phyloP scores from a whole-genome alignment of 2,888 invertebrate species.

The Scaptomyza cyrtandrae region DNA sequence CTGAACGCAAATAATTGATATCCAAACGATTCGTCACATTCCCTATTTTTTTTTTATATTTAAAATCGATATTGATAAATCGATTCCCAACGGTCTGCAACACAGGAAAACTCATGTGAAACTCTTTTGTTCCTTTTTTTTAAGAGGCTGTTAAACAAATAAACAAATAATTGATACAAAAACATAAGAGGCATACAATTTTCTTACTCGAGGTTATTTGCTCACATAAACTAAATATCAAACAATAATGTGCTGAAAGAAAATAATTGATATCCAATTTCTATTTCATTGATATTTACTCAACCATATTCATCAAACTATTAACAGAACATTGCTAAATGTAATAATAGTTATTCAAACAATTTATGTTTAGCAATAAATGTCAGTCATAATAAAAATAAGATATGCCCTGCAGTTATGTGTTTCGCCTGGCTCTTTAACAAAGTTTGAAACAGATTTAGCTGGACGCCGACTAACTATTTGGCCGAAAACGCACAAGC shows the following conservation, averaged over 20 bases:
- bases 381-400: background rate
- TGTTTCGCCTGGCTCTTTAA: conserved; percentile 1
- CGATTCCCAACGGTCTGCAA: too few relatives aligned
- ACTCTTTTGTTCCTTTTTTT: too few relatives aligned
- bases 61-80: too few relatives aligned
- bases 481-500: conserved; percentile 26
- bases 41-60: too few relatives aligned
- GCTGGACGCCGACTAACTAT: conserved; percentile 44
- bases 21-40: too few relatives aligned
- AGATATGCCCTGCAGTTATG: background rate
- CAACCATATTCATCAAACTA: too few relatives aligned
- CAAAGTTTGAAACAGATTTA: conserved; percentile 7
- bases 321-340: background rate
- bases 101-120: too few relatives aligned
- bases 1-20: too few relatives aligned
- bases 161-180: background rate
- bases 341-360: background rate
- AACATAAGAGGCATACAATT: background rate
- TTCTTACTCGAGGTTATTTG: background rate
- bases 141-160: too few relatives aligned
- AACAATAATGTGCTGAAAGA: background rate
- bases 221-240: too few relatives aligned
- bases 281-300: background rate
- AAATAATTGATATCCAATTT: too few relatives aligned
- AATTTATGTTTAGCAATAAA: conserved; percentile 3